Evolutionary conservation across 2,797 vertebrate species (phyloP), one percentile per base, ranked within the genome.

Genomic region (Sebastes kiyomatsui): DNA sequence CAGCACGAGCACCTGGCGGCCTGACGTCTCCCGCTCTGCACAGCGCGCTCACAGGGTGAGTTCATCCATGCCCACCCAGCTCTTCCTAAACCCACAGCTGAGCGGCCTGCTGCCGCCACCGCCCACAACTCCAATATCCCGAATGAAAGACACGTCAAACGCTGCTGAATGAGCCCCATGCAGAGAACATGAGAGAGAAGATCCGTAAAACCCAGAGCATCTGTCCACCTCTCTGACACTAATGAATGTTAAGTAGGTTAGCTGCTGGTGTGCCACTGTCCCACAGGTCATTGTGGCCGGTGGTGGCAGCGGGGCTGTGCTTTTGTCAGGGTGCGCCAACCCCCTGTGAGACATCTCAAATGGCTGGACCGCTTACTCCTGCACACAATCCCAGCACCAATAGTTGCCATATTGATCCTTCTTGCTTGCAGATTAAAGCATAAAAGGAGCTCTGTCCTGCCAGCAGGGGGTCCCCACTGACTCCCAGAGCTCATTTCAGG

Each of bases 371-470:
- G 95, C 96, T 97, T 92, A 96, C 96, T 96, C 95, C 95, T 95
- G 94, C 96, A 92, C 90, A 94, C 94, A 92, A 96, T 97, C 97
- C 96, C 96, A 85, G 75, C 66, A 92, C 90, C 94, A 93, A 95
- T 95, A 95, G 93, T 95, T 90, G 87, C 96, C 97, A 97, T 97
- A 99, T 98, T 97, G 98, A 96, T 97, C 95, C 94, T 64, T 72
- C 95, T 96, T 96, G 96, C 96, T 95, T 95, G 96, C 96, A 97
- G 97, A 98, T 98, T 98, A 97, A 97, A 97, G 95, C 93, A 96
- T 96, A 97, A 97, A 97, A 93, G 80, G 67, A 95, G 96, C 95
- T 94, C 96, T 95, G 92, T 97, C 95, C 90, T 95, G 93, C 91
- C 96, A 94, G 97, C 92, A 25, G 89, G 97, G 97, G 94, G 93